phyloP scores from a whole-genome alignment of 2,797 vertebrate genomes.

The Falco peregrinus region DNA sequence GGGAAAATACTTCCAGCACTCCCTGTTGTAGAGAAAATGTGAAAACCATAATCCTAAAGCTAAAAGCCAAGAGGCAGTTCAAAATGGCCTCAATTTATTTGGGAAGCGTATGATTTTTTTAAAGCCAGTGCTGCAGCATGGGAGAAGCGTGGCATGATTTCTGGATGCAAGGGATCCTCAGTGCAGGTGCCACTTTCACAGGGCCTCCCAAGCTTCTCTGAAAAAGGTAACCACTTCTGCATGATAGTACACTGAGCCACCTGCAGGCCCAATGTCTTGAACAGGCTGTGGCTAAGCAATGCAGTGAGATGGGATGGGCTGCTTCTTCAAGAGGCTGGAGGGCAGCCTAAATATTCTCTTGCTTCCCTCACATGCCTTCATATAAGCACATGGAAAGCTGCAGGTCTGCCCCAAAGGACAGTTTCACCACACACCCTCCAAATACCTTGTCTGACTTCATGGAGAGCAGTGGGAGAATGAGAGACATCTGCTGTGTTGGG shows the following conservation, averaged over 20 bases:
- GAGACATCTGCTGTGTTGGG: background rate
- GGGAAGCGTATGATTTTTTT: background rate
- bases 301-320: background rate
- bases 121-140: background rate
- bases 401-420: background rate
- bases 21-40: background rate
- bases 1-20: background rate
- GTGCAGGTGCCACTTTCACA: background rate
- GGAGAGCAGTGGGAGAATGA: background rate
- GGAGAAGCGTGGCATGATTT: background rate
- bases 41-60: background rate
- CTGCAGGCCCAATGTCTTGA: background rate
- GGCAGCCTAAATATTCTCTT: background rate
- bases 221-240: background rate
- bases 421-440: background rate
- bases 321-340: background rate
- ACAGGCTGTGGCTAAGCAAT: background rate
- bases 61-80: background rate
- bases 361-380: background rate
- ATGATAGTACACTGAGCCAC: background rate
- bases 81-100: background rate
- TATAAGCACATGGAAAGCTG: background rate
- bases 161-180: fast-evolving
- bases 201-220: background rate
- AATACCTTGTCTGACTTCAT: background rate